phyloP scores from a whole-genome alignment of 2,888 invertebrate genomes.

The Drosophila antonietae region DNA sequence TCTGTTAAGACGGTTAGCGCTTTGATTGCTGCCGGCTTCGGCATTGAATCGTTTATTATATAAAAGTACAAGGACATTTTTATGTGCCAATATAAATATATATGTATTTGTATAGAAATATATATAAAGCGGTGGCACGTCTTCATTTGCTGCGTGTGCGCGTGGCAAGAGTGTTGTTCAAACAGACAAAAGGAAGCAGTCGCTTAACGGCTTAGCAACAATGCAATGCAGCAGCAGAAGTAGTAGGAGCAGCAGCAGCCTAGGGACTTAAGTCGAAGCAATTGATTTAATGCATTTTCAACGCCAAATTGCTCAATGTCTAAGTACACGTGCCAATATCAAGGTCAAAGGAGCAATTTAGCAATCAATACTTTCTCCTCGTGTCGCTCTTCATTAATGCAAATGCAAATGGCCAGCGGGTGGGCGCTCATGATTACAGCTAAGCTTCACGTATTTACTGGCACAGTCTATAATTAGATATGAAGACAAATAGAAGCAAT shows the following conservation, averaged over 20 bases:
- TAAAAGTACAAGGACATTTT: conserved; percentile 78
- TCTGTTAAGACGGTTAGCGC: conserved; percentile 46
- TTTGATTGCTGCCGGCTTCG: conserved; percentile 50
- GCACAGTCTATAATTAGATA: conserved; percentile 44
- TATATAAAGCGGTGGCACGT: conserved; percentile 8
- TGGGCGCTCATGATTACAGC: background rate
- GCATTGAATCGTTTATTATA: conserved; percentile 72
- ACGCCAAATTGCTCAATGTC: background rate
- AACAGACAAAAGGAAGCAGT: conserved; percentile 48
- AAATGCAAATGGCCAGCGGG: conserved; percentile 7
- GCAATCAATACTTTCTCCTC: conserved; percentile 2
- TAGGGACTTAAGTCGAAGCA: conserved; percentile 21
- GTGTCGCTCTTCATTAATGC: conserved; percentile 9
- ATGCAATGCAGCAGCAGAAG: conserved; percentile 6
- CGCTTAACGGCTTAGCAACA: conserved; percentile 49
- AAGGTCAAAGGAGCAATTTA: conserved; percentile 28
- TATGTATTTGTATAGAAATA: background rate
- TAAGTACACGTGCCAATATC: conserved; percentile 18
- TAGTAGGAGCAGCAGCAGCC: background rate
- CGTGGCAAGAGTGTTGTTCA: conserved; percentile 66
- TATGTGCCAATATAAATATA: conserved; percentile 40
- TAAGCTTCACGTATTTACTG: conserved; percentile 4
- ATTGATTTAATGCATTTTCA: conserved; percentile 51
- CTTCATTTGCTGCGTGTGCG: conserved; percentile 54
- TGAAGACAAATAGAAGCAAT: background rate